A percentile compares a stretch with the other conserved stretches of the same genome.
These are phyloP conservation scores for Chesias legatella DNA, from an alignment of 2,888 invertebrate species.

Conservation along the genomic window DNA sequence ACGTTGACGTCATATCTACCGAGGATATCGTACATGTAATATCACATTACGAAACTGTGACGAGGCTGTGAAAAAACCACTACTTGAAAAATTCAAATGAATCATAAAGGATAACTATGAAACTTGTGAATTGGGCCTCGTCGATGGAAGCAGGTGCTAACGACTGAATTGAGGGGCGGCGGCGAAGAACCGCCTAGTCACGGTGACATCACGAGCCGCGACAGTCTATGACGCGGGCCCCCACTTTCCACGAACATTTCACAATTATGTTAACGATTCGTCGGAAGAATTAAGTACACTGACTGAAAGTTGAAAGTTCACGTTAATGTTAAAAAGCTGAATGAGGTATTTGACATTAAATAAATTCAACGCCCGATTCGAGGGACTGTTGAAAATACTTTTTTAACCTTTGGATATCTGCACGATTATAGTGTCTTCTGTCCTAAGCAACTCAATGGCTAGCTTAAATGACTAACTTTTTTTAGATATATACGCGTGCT, in stretches of 20 bases:
- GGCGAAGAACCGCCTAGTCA: conserved; percentile 22
- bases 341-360: not conserved
- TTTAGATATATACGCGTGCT: too few species aligned
- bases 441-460: too few species aligned
- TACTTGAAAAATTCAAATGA: too few species aligned
- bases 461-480: too few species aligned
- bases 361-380: conserved; percentile 11
- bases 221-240: conserved; percentile 19
- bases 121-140: conserved; percentile 31
- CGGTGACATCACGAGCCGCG: conserved; percentile 22
- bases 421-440: too few species aligned
- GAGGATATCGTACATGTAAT: not conserved
- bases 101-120: not conserved
- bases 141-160: conserved; percentile 15
- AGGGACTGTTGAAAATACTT: too few species aligned
- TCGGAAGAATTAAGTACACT: conserved; percentile 16
- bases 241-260: conserved; percentile 26
- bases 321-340: conserved; percentile 11
- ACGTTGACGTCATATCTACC: too few species aligned
- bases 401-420: not conserved
- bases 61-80: too few species aligned
- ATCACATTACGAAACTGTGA: too few species aligned
- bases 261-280: conserved; percentile 18
- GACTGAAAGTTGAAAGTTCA: conserved; percentile 18
- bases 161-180: conserved; percentile 10